phyloP scores from a whole-genome alignment of 53 echinoderm and acorn worm genomes.

The Pentamera pediparva region DNA sequence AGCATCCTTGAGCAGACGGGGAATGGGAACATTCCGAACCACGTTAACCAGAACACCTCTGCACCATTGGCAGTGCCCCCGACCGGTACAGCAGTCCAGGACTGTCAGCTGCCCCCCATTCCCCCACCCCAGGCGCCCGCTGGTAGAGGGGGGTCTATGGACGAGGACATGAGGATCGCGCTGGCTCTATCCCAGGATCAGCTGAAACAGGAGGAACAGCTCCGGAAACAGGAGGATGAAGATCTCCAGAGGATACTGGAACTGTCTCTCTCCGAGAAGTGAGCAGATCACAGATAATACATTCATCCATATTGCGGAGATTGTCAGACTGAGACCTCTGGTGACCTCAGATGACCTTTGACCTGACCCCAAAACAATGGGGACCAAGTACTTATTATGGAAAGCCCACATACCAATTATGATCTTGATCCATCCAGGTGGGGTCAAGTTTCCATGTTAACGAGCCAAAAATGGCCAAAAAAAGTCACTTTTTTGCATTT shows the following conservation, averaged over 20 bases:
- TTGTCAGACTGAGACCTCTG: no score
- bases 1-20: conserved; percentile 55
- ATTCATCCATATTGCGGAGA: no score
- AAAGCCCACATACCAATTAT: no score
- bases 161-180: conserved; percentile 71
- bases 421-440: no score
- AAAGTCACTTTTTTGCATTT: no score
- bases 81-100: background rate
- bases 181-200: conserved; percentile 82
- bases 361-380: no score
- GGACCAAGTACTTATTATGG: no score
- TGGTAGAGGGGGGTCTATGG: conserved; percentile 1
- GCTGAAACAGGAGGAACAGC: conserved; percentile 63
- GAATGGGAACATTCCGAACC: conserved; percentile 37
- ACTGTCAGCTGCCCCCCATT: conserved; percentile 16
- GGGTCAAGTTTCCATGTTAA: no score
- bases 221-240: conserved; percentile 75
- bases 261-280: conserved; percentile 87
- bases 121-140: background rate
- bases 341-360: no score
- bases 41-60: conserved; percentile 20
- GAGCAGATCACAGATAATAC: no score
- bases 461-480: no score
- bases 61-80: no score
- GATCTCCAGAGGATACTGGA: conserved; percentile 80